phyloP scores from a whole-genome alignment of 2,113 vertebrate species.

The Semicossyphus pulcher region DNA sequence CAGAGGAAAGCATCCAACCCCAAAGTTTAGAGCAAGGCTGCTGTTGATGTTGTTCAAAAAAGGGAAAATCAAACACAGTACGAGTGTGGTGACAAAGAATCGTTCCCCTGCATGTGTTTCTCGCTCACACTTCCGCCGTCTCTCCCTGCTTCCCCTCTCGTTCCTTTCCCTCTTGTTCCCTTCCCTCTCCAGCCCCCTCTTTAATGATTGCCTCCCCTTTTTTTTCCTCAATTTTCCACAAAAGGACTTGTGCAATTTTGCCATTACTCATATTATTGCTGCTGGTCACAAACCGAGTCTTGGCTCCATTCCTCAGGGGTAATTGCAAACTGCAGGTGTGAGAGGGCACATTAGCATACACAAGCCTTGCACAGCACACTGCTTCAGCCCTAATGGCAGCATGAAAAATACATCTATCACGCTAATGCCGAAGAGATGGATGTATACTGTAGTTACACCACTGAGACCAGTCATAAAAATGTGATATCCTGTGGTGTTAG shows the following conservation, averaged over 20 bases:
- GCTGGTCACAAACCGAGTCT: constrained; percentile 74
- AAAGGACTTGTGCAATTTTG: constrained; percentile 78
- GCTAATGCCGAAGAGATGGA: constrained; percentile 76
- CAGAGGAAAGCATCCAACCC: constrained; percentile 4
- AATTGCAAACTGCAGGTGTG: constrained; percentile 84
- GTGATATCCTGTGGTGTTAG: constrained; percentile 58
- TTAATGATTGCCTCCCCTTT: constrained; percentile 13
- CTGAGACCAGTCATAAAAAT: constrained; percentile 66
- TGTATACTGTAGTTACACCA: constrained; percentile 71
- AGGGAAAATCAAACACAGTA: background rate
- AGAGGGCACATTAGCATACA: constrained; percentile 82
- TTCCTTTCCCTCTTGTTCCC: constrained; percentile 37
- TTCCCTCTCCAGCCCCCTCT: constrained; percentile 34
- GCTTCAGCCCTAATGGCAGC: constrained; percentile 75
- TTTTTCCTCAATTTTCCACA: constrained; percentile 59
- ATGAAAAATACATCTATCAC: constrained; percentile 81
- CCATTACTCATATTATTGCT: constrained; percentile 81
- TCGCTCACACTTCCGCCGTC: constrained; percentile 2
- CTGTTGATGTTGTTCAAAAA: constrained; percentile 17
- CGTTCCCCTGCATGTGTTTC: constrained; percentile 5
- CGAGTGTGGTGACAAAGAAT: constrained; percentile 13
- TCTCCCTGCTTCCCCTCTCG: constrained; percentile 21
- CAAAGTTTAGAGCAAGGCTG: background rate
- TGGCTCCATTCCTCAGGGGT: constrained; percentile 78
- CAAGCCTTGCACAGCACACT: constrained; percentile 65